Conservation (phyloP, 2,113 vertebrate species). For the Willisornis vidua region DNA sequence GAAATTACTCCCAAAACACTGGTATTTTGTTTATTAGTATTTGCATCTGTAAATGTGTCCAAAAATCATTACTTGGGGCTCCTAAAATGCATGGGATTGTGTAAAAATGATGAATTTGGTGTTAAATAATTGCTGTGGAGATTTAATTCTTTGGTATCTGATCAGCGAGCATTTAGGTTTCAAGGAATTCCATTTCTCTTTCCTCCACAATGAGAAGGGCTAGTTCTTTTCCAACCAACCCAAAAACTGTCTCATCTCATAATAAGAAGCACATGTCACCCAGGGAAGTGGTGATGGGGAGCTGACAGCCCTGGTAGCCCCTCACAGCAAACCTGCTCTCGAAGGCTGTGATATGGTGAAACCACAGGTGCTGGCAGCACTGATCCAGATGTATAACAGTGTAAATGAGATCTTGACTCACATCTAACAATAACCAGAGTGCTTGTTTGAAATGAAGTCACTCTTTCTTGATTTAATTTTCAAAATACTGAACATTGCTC, state of each 20-base stretch:
- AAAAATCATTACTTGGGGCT: not conserved
- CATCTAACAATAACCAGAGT: not conserved
- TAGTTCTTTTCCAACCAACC: not conserved
- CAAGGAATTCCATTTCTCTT: not conserved
- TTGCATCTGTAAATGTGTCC: not conserved
- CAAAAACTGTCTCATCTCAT: not conserved
- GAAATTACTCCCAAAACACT: not conserved
- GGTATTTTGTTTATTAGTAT: not conserved
- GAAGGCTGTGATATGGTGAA: not conserved
- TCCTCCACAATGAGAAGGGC: not conserved
- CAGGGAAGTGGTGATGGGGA: rapidly evolving
- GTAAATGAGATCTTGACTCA: not conserved
- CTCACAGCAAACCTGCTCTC: not conserved
- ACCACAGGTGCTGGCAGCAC: not conserved
- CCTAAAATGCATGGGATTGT: not conserved
- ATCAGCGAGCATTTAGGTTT: not conserved
- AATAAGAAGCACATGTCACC: not conserved
- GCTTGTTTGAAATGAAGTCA: not conserved
- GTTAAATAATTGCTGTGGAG: not conserved
- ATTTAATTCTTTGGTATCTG: not conserved
- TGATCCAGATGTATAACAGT: not conserved
- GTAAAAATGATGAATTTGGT: not conserved
- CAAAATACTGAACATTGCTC: not conserved
- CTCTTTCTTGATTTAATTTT: not conserved
- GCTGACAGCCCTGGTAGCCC: not conserved